Evolutionary conservation across 2,113 vertebrate genomes (phyloP), one percentile per base, ranked within the genome.

Genomic region (Anguilla rostrata): DNA sequence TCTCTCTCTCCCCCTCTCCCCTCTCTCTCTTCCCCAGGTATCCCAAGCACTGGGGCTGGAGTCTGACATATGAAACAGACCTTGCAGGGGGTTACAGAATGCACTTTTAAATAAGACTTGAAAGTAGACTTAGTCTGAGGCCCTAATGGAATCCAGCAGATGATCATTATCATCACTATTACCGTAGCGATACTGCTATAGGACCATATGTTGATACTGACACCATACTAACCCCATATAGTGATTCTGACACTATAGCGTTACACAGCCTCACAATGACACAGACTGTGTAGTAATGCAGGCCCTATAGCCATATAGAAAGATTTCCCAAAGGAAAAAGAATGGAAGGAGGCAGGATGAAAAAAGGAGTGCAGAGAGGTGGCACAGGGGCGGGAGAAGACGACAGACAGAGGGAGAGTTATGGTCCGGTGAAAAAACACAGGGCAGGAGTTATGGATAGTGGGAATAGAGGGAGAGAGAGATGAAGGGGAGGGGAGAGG

Each of bases 401-500:
- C 46, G 81, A 83, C 43, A 43, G 84, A 82, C n/a, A 82, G 85
- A 81, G 60, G 53, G 83, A 84, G 83, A 82, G 71, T 75, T 75
- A 75, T 57, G 46, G 83, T 43, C 40, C 0, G 60, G 39, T 40
- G 57, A 84, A 71, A 41, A 75, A 43, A 86, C 49, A 81, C 56
- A 57, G 84, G 39, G 15, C 7, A 39, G 75, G 12, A 86, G 78
- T 41, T 81, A 86, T 66, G 18, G 39, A 22, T 15, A 53, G 63
- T 34, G 40, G 81, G 26, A 66, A 40, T 41, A n/a, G 41, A 3
- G 57, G 60, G 81, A 85, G 82, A 88, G 83, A 81, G 87, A 82
- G 87, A 87, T 85, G 26, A 84, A 83, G 84, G 87, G 87, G 79
- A 84, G 79, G 66, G 46, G 81, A 34, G 71, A 88, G 60, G 87